These are phyloP conservation scores for Zootermopsis nevadensis DNA, from an alignment of 2,888 invertebrate species.

Conservation along the genomic window DNA sequence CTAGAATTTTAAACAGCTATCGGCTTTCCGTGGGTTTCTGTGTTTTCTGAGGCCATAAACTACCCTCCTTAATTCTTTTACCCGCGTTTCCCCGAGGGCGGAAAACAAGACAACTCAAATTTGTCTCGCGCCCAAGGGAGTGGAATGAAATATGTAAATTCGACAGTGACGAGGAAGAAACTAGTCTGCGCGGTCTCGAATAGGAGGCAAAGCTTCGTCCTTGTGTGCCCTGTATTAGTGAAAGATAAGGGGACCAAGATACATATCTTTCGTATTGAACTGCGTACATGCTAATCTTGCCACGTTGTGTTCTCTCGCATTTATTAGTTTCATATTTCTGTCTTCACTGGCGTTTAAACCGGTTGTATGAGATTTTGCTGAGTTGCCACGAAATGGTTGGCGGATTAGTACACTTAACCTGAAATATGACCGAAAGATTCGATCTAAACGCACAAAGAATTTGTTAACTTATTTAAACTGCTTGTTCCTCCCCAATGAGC, in stretches of 20 bases:
- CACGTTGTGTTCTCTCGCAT: background rate
- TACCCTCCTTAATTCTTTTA: slow-evolving; percentile 28
- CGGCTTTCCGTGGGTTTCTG: slow-evolving; percentile 4
- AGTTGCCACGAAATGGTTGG: too few species aligned
- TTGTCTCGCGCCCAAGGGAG: slow-evolving; percentile 19
- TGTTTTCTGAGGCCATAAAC: slow-evolving; percentile 13
- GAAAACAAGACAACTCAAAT: slow-evolving; percentile 27
- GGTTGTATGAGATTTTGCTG: too few species aligned
- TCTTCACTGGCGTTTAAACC: background rate
- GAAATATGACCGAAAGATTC: too few species aligned
- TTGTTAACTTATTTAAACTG: too few species aligned
- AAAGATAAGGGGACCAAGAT: background rate
- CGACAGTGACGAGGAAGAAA: background rate
- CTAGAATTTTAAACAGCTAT: slow-evolving; percentile 40
- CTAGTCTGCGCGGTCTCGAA: background rate
- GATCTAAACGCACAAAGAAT: too few species aligned
- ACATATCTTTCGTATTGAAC: slow-evolving; percentile 10
- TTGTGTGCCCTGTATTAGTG: background rate
- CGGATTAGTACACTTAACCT: too few species aligned
- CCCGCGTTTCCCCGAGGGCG: slow-evolving; percentile 1
- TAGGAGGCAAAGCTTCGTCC: background rate
- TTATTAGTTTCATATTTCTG: background rate
- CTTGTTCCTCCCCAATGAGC: too few species aligned
- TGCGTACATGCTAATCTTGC: background rate
- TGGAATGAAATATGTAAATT: slow-evolving; percentile 32